A percentile compares a stretch with the other conserved stretches of the same genome.
Evolutionary conservation across 2,888 invertebrate genomes (phyloP).

Genomic region (Nycteola revayana): DNA sequence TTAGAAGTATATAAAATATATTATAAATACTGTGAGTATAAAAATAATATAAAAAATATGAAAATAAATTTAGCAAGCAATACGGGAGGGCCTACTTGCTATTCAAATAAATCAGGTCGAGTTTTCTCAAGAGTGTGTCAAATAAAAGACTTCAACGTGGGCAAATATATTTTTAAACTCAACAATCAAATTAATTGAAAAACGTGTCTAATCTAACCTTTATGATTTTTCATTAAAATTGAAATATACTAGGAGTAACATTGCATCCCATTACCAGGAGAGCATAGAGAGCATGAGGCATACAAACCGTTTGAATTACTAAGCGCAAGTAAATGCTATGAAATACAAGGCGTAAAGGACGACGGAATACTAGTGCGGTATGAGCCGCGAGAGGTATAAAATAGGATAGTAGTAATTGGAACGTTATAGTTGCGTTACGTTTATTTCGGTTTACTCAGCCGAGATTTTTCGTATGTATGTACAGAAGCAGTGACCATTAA

Average conservation of each 20-base stretch:
- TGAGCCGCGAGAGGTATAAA: constrained; percentile 24
- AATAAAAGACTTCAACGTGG: constrained; percentile 39
- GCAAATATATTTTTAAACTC: neutral
- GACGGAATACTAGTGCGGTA: constrained; percentile 26
- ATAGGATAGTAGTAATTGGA: constrained; percentile 25
- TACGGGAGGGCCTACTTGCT: neutral
- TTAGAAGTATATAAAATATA: too few relatives aligned
- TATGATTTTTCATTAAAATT: too few relatives aligned
- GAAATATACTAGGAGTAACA: too few relatives aligned
- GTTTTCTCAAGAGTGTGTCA: constrained; percentile 17
- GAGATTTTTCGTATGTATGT: too few relatives aligned
- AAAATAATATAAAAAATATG: too few relatives aligned
- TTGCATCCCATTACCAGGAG: constrained; percentile 6
- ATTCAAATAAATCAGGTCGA: constrained; percentile 4
- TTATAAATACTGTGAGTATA: too few relatives aligned
- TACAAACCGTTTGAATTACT: constrained; percentile 12
- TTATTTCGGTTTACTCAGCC: too few relatives aligned
- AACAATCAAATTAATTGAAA: too few relatives aligned
- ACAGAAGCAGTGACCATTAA: too few relatives aligned
- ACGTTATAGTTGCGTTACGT: constrained; percentile 21
- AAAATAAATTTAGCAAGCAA: too few relatives aligned
- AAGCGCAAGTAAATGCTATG: constrained; percentile 12
- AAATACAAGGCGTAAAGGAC: constrained; percentile 30
- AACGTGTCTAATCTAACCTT: too few relatives aligned
- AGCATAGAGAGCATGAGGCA: constrained; percentile 11